Conservation (phyloP, 2,888 invertebrate genomes). For the Sialis lutaria region DNA sequence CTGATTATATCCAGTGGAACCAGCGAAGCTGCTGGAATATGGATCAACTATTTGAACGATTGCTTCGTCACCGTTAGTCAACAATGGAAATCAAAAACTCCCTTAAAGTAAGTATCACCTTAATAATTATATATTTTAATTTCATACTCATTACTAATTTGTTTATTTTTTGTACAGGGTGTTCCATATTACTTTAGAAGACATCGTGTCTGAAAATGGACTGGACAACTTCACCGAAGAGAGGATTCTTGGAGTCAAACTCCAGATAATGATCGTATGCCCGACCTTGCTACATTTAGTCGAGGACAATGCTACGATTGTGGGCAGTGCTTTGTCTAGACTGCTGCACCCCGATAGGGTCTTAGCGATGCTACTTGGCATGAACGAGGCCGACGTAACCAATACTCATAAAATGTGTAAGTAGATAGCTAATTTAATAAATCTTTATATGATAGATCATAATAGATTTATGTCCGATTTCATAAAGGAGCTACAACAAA, state of each 20-base stretch:
- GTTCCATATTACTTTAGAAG: constrained; percentile 56
- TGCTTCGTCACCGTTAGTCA: constrained; percentile 75
- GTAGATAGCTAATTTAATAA: constrained; percentile 3
- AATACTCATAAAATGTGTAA: constrained; percentile 51
- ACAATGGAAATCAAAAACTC: constrained; percentile 54
- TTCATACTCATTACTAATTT: neutral
- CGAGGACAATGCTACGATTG: constrained; percentile 21
- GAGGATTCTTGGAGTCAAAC: constrained; percentile 42
- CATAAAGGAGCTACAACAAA: too few species aligned
- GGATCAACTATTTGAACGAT: constrained; percentile 66
- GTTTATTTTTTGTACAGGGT: constrained; percentile 35
- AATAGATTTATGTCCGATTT: too few species aligned
- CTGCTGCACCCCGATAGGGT: constrained; percentile 53
- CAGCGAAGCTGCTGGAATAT: constrained; percentile 59
- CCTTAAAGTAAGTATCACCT: constrained; percentile 48
- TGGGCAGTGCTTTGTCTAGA: constrained; percentile 28
- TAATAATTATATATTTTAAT: too few species aligned
- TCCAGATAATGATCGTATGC: constrained; percentile 68
- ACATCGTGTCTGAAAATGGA: constrained; percentile 27
- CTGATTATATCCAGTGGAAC: constrained; percentile 62
- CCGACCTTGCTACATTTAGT: constrained; percentile 51
- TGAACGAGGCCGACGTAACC: constrained; percentile 51
- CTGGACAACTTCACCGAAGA: constrained; percentile 28
- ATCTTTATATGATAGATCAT: neutral
- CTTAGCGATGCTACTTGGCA: constrained; percentile 64